Evolutionary conservation across 1,140 invertebrate genomes (phyloP), one percentile per base, ranked within the genome.

Genomic region (Oryctes rhinoceros): DNA sequence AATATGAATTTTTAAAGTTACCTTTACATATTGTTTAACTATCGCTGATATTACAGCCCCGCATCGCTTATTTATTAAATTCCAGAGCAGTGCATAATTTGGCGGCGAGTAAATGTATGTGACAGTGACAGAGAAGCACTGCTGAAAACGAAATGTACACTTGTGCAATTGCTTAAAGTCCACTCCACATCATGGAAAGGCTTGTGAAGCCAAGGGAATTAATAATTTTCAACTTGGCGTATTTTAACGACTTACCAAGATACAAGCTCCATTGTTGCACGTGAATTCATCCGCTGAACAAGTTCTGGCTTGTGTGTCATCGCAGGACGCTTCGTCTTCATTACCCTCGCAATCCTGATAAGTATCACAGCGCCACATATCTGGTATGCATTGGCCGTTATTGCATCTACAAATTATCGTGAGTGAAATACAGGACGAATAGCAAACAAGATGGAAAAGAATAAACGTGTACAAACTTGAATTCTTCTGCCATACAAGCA

Each of bases 331-430:
- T 85, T 97, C 96, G 85, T 97, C 96, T 81, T 95, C 94, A 3
- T 93, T 94, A 74, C 92, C 91, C 39, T 92, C 91, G 86, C 96
- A 98, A 85, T 98, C 96, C 78, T 91, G 90, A 85, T 95, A 93
- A 80, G 92, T 92, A 87, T 98, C 96, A 85, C 96, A 98, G 67
- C 92, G 90, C 92, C 93, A 96, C 18, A 91, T 90, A 49, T 92
- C 91, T 0, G 93, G 94, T 67, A 97, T 96, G 85, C 93, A 93
- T 75, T 91, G 91, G 1, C 94, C 94, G 84, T 91, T 92, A 20
- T 85, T 83, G 79, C 85, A 87, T 80, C 85, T 86, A 18, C n/a
- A 71, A 77, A 65, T 30, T 30, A 30, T 30, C 24, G 24, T 2
- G 24, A 1, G 24, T 30, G 24, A 30, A 30, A 30, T 30, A 30